These are phyloP conservation scores for Ciconia maguari DNA, from an alignment of 2,113 vertebrate genomes.

Conservation along the genomic window DNA sequence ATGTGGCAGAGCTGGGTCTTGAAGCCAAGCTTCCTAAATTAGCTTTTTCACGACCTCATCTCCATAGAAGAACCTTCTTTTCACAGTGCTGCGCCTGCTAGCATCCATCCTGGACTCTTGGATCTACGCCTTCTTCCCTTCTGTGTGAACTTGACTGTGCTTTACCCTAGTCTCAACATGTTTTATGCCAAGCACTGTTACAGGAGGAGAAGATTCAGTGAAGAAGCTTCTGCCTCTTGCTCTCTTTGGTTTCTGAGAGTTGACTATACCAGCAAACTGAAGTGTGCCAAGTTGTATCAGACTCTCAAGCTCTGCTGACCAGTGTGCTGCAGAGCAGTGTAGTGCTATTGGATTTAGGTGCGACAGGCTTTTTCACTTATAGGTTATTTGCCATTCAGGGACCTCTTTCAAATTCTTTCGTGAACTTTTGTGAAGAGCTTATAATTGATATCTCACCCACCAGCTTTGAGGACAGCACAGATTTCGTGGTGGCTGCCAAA, in stretches of 20 bases:
- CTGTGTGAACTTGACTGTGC: background rate
- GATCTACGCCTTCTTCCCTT: background rate
- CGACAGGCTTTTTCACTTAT: background rate
- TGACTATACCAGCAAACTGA: background rate
- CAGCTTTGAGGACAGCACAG: background rate
- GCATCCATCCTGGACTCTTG: background rate
- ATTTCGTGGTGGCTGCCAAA: background rate
- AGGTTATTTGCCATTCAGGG: background rate
- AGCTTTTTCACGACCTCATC: background rate
- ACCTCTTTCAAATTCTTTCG: background rate
- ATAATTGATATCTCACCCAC: background rate
- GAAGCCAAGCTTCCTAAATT: background rate
- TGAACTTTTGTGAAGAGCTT: background rate
- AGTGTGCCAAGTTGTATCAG: background rate
- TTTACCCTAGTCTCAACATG: background rate
- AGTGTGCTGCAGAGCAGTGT: background rate
- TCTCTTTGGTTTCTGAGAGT: background rate
- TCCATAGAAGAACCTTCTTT: background rate
- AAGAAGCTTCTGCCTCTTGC: background rate
- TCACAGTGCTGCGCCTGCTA: background rate
- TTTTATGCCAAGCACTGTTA: background rate
- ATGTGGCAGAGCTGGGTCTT: background rate
- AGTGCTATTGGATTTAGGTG: background rate
- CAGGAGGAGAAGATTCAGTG: background rate
- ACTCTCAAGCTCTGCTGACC: background rate